Conservation (phyloP, 2,113 vertebrate genomes). For the Oceanodroma tethys region DNA sequence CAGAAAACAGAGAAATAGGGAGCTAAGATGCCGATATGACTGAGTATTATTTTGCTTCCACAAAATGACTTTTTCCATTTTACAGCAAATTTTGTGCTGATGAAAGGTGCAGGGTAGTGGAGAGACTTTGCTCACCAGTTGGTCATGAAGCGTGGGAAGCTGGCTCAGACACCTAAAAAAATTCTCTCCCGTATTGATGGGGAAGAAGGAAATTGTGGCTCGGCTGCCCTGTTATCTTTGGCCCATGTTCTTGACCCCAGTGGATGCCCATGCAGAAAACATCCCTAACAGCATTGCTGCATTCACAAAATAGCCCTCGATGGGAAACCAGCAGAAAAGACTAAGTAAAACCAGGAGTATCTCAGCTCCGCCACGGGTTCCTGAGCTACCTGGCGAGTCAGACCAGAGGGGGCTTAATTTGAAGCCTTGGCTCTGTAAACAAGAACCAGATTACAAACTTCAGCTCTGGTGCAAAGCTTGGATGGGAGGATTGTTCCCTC, state of each 20-base stretch:
- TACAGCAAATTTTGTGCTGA: not conserved
- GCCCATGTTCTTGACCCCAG: not conserved
- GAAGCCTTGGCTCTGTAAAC: slow-evolving; percentile 19
- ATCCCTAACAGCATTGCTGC: not conserved
- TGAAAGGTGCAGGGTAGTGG: not conserved
- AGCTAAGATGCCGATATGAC: not conserved
- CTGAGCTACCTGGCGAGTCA: not conserved
- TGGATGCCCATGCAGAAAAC: not conserved
- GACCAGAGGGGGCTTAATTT: not conserved
- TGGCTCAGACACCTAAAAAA: not conserved
- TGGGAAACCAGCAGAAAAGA: not conserved
- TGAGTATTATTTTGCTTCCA: not conserved
- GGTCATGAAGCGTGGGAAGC: not conserved
- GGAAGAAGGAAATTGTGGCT: not conserved
- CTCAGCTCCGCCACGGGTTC: fast-evolving
- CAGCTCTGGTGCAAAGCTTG: slow-evolving; percentile 24
- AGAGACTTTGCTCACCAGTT: not conserved
- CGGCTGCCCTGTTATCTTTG: not conserved
- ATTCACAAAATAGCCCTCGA: not conserved
- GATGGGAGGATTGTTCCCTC: slow-evolving; percentile 19
- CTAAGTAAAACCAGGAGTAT: not conserved
- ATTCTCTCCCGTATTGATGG: not conserved
- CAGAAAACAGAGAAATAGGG: slow-evolving; percentile 24
- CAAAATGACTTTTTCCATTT: not conserved
- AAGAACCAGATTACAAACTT: slow-evolving; percentile 48